A percentile compares a stretch with the other conserved stretches of the same genome.
These are phyloP conservation scores for Nymphicus hollandicus DNA, from an alignment of 2,113 vertebrate genomes.

Conservation along the genomic window DNA sequence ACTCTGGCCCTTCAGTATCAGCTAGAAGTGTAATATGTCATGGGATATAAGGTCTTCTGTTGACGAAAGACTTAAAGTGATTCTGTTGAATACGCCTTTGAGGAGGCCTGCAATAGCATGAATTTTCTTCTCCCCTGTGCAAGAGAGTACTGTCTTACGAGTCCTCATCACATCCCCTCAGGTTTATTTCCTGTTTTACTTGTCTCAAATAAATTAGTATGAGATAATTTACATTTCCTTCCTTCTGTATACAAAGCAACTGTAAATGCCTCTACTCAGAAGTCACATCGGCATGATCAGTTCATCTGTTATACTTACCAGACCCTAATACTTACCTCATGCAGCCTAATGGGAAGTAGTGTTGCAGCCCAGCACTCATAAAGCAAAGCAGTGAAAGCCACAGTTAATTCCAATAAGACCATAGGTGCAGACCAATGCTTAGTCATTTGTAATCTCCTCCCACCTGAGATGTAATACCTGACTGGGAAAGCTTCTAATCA, in stretches of 20 bases:
- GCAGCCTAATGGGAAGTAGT: not conserved
- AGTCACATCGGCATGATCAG: rapidly evolving
- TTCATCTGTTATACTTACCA: not conserved
- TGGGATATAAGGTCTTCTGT: not conserved
- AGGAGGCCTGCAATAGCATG: not conserved
- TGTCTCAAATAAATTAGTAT: not conserved
- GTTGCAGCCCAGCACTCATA: not conserved
- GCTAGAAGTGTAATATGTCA: not conserved
- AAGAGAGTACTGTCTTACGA: not conserved
- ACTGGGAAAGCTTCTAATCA: not conserved
- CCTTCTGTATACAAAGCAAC: not conserved
- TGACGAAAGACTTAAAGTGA: not conserved
- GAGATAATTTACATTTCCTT: not conserved
- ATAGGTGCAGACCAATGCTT: not conserved
- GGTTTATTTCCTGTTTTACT: not conserved
- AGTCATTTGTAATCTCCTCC: not conserved
- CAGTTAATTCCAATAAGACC: not conserved
- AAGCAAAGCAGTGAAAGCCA: not conserved
- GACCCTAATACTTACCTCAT: not conserved
- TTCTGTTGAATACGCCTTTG: not conserved
- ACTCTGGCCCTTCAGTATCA: not conserved
- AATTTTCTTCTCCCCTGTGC: not conserved
- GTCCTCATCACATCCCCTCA: not conserved
- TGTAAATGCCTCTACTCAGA: not conserved
- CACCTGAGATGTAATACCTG: not conserved